These are phyloP conservation scores for Cylindroiulus punctatus DNA, from an alignment of 2,888 invertebrate species.

Conservation along the genomic window DNA sequence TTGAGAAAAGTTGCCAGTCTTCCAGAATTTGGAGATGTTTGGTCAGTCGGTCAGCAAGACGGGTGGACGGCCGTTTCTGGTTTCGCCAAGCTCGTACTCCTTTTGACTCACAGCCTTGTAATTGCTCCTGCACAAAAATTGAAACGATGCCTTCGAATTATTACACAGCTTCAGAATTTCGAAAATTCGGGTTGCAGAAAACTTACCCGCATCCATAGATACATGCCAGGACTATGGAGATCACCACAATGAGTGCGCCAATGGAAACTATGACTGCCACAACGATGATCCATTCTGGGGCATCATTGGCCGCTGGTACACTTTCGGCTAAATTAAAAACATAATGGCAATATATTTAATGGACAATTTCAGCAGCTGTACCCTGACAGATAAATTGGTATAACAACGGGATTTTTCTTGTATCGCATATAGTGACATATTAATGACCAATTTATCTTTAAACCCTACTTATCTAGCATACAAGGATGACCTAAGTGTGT, in stretches of 20 bases:
- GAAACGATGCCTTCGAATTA: background rate
- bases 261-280: background rate
- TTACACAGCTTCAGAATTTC: background rate
- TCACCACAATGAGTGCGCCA: background rate
- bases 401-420: too few species aligned
- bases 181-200: background rate
- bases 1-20: background rate
- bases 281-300: background rate
- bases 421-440: too few species aligned
- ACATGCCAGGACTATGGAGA: conserved; percentile 5
- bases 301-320: background rate
- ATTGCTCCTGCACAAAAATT: background rate
- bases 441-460: too few species aligned
- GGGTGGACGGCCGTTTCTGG: background rate
- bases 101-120: background rate
- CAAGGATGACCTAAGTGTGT: too few species aligned
- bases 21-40: background rate
- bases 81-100: conserved; percentile 11
- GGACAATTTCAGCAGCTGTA: too few species aligned
- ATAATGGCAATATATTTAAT: too few species aligned
- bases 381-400: too few species aligned
- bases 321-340: too few species aligned
- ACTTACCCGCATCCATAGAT: conserved; percentile 4
- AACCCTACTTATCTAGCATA: too few species aligned
- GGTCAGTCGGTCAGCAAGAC: conserved; percentile 18